These are phyloP conservation scores for Nephila pilipes DNA, from an alignment of 1,140 invertebrate species.

Conservation along the genomic window DNA sequence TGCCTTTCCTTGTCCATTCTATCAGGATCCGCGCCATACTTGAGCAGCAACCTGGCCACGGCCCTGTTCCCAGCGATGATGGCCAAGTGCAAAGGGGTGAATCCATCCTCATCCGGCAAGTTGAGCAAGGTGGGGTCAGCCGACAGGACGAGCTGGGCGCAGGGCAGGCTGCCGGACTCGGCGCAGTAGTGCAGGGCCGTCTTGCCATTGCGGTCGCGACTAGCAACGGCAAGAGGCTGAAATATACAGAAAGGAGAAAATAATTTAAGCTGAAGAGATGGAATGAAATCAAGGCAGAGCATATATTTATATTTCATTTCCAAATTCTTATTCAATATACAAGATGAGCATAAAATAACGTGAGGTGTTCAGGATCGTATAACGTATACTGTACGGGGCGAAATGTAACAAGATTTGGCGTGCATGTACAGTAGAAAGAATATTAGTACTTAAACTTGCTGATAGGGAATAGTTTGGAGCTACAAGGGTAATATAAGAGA, in stretches of 20 bases:
- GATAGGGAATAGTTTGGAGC: too few species aligned
- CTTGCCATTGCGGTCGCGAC: slow-evolving; percentile 90
- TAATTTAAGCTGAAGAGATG: too few species aligned
- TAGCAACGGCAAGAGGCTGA: slow-evolving; percentile 84
- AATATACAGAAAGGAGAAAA: slow-evolving; percentile 57
- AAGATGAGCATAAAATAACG: too few species aligned
- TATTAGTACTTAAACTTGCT: too few species aligned
- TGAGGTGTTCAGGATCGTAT: too few species aligned
- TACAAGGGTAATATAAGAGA: too few species aligned
- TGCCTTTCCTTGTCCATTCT: slow-evolving; percentile 95
- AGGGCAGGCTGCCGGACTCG: slow-evolving; percentile 84
- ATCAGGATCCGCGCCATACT: slow-evolving; percentile 87
- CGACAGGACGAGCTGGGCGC: slow-evolving; percentile 86
- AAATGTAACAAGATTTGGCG: too few species aligned
- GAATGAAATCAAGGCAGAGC: too few species aligned
- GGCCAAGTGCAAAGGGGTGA: slow-evolving; percentile 94
- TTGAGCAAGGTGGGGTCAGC: slow-evolving; percentile 90
- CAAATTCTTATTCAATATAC: too few species aligned
- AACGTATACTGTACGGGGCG: too few species aligned
- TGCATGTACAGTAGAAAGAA: too few species aligned
- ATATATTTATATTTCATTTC: too few species aligned
- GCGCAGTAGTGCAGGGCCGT: slow-evolving; percentile 95
- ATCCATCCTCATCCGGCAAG: slow-evolving; percentile 93
- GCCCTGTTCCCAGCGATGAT: slow-evolving; percentile 92
- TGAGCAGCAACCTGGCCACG: slow-evolving; percentile 87